Conservation (phyloP, 2,797 vertebrate genomes). For the Fundulus diaphanus region DNA sequence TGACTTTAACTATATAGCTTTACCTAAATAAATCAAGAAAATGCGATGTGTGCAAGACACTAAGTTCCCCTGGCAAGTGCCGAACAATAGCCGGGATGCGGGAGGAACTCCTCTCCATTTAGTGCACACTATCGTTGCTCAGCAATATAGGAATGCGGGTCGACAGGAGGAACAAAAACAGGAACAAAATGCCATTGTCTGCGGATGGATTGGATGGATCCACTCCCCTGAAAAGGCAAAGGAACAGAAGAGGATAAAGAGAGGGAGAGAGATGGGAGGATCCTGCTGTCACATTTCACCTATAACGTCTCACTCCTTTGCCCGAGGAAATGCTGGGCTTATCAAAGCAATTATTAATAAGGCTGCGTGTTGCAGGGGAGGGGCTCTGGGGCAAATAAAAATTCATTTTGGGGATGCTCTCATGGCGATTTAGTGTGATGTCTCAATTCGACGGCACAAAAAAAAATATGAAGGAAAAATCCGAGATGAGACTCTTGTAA, state of each 20-base stretch:
- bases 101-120: conserved; percentile 84
- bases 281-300: conserved; percentile 82
- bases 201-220: conserved; percentile 83
- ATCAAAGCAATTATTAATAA: conserved; percentile 82
- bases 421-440: conserved; percentile 74
- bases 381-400: conserved; percentile 65
- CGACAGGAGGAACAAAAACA: conserved; percentile 87
- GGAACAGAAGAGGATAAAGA: conserved; percentile 64
- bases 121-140: conserved; percentile 76
- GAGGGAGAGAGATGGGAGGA: conserved; percentile 79
- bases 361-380: conserved; percentile 62
- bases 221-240: conserved; percentile 78
- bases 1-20: conserved; percentile 66
- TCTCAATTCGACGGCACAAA: conserved; percentile 73
- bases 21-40: conserved; percentile 82
- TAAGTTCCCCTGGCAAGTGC: conserved; percentile 70
- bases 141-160: conserved; percentile 88
- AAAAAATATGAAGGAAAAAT: not conserved
- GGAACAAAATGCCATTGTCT: conserved; percentile 93
- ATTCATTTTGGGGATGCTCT: conserved; percentile 67
- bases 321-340: conserved; percentile 76
- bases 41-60: conserved; percentile 68
- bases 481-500: not conserved
- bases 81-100: conserved; percentile 68
- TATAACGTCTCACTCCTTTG: conserved; percentile 81